Evolutionary conservation across 2,797 vertebrate genomes (phyloP).

Genomic region (Phrynocephalus vlangalii): DNA sequence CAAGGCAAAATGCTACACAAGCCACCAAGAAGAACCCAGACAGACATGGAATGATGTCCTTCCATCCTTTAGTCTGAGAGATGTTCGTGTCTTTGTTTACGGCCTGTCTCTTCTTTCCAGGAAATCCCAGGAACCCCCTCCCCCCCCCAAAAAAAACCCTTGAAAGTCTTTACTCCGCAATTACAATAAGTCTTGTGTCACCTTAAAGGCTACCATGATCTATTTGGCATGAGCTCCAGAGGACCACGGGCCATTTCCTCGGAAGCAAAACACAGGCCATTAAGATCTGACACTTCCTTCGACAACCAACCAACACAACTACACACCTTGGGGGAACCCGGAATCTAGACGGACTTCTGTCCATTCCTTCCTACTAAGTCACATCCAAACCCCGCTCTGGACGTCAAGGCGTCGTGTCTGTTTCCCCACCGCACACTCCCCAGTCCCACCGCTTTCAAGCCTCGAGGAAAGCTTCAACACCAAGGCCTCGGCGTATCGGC

Average conservation of each 20-base stretch:
- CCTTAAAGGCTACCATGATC: no score
- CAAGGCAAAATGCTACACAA: neutral
- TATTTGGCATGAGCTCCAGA: no score
- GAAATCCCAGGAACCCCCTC: neutral
- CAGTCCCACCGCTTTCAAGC: neutral
- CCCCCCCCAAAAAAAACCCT: no score
- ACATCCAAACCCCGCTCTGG: neutral
- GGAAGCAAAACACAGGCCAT: no score
- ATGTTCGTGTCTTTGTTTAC: neutral
- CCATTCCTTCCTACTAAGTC: neutral
- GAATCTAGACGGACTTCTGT: neutral
- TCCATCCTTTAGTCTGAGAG: neutral
- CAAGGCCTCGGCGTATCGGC: neutral
- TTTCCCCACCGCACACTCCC: neutral
- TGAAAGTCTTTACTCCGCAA: no score
- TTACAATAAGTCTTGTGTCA: neutral
- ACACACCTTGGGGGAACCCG: no score
- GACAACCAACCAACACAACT: no score
- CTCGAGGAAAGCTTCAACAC: slow-evolving; percentile 7
- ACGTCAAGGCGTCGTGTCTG: neutral
- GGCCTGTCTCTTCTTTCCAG: neutral
- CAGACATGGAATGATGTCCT: neutral
- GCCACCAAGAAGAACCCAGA: neutral
- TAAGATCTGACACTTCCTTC: no score
- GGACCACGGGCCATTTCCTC: no score